Evolutionary conservation across 2,888 invertebrate genomes (phyloP).

Genomic region (Elaeidobius kamerunicus): DNA sequence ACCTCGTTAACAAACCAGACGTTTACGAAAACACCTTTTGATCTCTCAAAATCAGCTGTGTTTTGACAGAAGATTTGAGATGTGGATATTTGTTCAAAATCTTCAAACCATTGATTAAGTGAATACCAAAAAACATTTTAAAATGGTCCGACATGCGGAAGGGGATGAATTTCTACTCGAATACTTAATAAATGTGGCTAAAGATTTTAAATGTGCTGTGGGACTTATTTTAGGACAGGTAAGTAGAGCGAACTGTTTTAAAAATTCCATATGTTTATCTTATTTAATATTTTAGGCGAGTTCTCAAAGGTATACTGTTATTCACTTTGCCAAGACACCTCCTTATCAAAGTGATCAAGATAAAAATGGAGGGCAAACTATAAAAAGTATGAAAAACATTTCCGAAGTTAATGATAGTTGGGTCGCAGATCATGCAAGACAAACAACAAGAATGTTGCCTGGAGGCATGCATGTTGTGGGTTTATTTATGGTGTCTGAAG

Average conservation of each 20-base stretch:
- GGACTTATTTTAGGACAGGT: slow-evolving; percentile 82
- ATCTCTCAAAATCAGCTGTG: no score
- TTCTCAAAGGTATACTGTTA: slow-evolving; percentile 63
- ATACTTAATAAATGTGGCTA: slow-evolving; percentile 64
- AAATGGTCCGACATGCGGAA: slow-evolving; percentile 58
- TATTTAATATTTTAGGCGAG: slow-evolving; percentile 12
- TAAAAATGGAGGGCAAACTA: slow-evolving; percentile 34
- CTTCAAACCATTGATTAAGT: not conserved
- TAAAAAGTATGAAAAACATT: slow-evolving; percentile 43
- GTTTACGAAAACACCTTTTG: no score
- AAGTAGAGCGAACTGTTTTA: slow-evolving; percentile 37
- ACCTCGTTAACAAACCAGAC: no score
- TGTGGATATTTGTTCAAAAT: not conserved
- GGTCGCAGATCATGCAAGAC: slow-evolving; percentile 79
- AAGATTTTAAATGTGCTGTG: slow-evolving; percentile 61
- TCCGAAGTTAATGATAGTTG: slow-evolving; percentile 63
- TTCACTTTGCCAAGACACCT: slow-evolving; percentile 78
- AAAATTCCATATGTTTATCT: not conserved
- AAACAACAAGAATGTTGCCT: slow-evolving; percentile 85
- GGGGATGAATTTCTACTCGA: slow-evolving; percentile 66
- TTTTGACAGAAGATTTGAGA: not conserved
- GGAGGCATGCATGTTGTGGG: slow-evolving; percentile 84
- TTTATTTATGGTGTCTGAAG: slow-evolving; percentile 70
- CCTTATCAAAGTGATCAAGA: slow-evolving; percentile 53
- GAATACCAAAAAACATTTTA: not conserved